These are phyloP conservation scores for Bucco capensis DNA, from an alignment of 2,113 vertebrate genomes.

Conservation along the genomic window DNA sequence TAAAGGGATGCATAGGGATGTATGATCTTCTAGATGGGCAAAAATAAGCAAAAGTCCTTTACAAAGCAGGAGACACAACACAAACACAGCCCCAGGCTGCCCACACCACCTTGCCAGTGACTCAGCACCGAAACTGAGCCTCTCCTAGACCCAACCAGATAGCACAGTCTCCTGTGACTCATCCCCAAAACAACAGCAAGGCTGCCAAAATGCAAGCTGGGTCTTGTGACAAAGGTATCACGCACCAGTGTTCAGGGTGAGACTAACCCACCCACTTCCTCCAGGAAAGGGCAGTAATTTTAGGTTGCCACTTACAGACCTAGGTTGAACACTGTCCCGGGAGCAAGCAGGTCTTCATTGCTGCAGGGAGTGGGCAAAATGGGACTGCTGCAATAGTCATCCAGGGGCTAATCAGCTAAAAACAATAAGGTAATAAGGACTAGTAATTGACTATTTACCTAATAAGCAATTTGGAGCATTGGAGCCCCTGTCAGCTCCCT, in stretches of 20 bases:
- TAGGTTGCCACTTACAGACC: not conserved
- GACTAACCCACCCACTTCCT: not conserved
- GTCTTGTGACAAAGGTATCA: not conserved
- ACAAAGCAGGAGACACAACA: not conserved
- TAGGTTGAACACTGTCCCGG: not conserved
- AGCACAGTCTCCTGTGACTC: not conserved
- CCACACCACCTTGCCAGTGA: not conserved
- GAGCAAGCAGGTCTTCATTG: not conserved
- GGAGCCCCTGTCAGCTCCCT: not conserved
- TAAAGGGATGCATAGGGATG: not conserved
- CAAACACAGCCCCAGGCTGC: not conserved
- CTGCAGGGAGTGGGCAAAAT: not conserved
- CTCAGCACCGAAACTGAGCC: slow-evolving; percentile 7
- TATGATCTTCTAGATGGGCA: not conserved
- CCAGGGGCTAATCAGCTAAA: not conserved
- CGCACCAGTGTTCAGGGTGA: not conserved
- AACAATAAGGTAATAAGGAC: not conserved
- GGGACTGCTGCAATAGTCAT: not conserved
- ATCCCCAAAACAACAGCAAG: not conserved
- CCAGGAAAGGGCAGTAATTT: not conserved
- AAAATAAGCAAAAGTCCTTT: not conserved
- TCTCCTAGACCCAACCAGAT: not conserved
- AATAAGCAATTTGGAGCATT: not conserved
- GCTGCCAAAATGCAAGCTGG: not conserved
- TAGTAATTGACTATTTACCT: not conserved